These are phyloP conservation scores for Trichomalopsis sarcophagae DNA, from an alignment of 1,140 invertebrate genomes.

Conservation along the genomic window DNA sequence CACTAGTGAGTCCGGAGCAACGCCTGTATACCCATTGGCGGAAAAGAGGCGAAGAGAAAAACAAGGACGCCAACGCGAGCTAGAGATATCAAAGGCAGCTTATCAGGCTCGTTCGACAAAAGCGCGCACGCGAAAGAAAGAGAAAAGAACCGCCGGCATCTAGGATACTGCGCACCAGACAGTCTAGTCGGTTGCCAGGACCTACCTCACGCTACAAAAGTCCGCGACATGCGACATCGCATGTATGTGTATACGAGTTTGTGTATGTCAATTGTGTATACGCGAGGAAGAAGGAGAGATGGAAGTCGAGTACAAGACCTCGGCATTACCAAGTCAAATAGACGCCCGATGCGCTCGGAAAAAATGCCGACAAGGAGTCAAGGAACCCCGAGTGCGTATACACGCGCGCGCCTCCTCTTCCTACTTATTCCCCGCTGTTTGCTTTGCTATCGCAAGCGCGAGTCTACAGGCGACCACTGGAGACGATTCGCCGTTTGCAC, in stretches of 20 bases:
- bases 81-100: background rate
- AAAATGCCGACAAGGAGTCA: slow-evolving; percentile 66
- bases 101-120: slow-evolving; percentile 29
- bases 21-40: background rate
- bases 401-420: slow-evolving; percentile 47
- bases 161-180: slow-evolving; percentile 26
- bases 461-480: background rate
- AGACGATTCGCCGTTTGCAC: background rate
- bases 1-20: background rate
- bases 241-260: background rate
- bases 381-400: slow-evolving; percentile 62
- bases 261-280: background rate
- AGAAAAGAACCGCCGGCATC: slow-evolving; percentile 7
- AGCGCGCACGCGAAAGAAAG: background rate
- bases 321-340: slow-evolving; percentile 74
- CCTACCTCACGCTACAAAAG: slow-evolving; percentile 28
- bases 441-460: slow-evolving; percentile 38
- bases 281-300: background rate
- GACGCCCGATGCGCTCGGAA: slow-evolving; percentile 60
- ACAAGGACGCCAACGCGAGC: background rate
- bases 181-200: slow-evolving; percentile 29
- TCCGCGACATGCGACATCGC: background rate
- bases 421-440: slow-evolving; percentile 52
- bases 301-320: slow-evolving; percentile 62
- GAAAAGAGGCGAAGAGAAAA: background rate